phyloP scores from a whole-genome alignment of 53 echinoderm and acorn worm species.

The Echinometra lucunter region DNA sequence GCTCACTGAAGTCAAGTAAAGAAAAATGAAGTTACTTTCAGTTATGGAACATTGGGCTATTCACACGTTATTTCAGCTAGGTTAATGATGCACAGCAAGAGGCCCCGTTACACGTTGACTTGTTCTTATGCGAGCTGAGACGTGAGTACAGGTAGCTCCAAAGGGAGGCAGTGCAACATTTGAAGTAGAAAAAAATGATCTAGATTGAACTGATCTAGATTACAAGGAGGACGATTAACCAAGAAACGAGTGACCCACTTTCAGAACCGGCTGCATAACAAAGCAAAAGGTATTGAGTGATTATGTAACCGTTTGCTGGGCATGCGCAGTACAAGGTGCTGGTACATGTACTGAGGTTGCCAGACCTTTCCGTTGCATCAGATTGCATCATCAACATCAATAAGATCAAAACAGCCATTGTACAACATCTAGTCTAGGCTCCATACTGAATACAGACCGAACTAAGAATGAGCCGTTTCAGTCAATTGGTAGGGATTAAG shows the following conservation, averaged over 20 bases:
- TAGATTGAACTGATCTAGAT: neutral
- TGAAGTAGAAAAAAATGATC: neutral
- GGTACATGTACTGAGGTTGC: neutral
- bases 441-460: too few species aligned
- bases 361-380: neutral
- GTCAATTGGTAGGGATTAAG: too few species aligned
- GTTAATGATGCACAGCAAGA: too few species aligned
- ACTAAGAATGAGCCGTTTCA: too few species aligned
- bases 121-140: neutral
- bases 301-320: neutral
- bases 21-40: too few species aligned
- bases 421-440: too few species aligned
- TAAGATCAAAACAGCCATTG: too few species aligned
- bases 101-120: neutral
- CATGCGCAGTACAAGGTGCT: neutral
- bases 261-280: neutral
- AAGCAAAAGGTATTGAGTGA: neutral
- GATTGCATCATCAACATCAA: too few species aligned
- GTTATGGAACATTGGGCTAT: too few species aligned
- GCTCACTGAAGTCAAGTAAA: too few species aligned
- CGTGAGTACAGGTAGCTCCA: neutral
- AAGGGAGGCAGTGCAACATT: neutral
- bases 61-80: too few species aligned
- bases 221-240: neutral
- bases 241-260: neutral